Evolutionary conservation across 1,140 invertebrate species (phyloP).

Genomic region (Meloidogyne floridensis): DNA sequence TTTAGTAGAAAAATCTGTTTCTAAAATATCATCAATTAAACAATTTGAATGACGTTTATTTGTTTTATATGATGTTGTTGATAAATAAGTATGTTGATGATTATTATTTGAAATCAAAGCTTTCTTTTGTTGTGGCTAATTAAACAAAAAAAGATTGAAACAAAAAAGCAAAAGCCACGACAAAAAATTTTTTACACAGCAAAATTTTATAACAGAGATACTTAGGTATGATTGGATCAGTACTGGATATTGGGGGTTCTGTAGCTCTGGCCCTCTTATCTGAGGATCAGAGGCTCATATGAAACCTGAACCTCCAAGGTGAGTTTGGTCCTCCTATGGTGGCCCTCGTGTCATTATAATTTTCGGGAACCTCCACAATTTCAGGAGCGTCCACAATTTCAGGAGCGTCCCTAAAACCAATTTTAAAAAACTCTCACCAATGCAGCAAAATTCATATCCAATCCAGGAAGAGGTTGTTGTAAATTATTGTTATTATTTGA

Average conservation of each 20-base stretch:
- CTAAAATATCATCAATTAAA: background rate
- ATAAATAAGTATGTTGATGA: background rate
- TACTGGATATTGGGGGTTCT: too few species aligned
- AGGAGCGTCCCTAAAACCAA: too few species aligned
- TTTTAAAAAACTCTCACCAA: too few species aligned
- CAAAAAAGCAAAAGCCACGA: background rate
- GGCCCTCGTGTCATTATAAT: too few species aligned
- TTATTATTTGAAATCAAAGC: background rate
- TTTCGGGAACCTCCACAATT: too few species aligned
- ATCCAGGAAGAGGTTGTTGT: slow-evolving; percentile 6
- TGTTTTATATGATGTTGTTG: background rate
- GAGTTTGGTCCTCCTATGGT: too few species aligned
- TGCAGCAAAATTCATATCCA: slow-evolving; percentile 24
- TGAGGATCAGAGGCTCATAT: too few species aligned
- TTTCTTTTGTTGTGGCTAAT: background rate
- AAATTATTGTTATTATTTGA: background rate
- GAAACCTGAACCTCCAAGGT: too few species aligned
- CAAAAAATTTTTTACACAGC: background rate
- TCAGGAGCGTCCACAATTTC: too few species aligned
- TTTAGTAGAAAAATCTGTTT: background rate
- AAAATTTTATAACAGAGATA: too few species aligned
- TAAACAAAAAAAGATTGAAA: background rate
- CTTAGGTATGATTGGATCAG: too few species aligned
- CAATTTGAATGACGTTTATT: background rate
- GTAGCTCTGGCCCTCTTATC: too few species aligned